Evolutionary conservation across 2,113 vertebrate genomes (phyloP).

Genomic region (Lampris megalopsis): DNA sequence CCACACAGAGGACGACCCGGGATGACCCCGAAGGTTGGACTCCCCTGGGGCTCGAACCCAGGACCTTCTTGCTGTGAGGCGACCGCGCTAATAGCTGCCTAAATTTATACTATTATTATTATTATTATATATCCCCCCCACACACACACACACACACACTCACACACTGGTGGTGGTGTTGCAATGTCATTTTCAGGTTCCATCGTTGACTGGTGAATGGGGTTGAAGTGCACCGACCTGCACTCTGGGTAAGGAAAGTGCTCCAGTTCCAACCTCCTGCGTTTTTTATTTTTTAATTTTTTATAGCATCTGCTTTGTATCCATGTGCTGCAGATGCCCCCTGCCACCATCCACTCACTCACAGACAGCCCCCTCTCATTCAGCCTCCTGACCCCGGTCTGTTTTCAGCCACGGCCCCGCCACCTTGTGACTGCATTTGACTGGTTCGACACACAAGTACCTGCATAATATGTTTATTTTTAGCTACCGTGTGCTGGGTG

Average conservation of each 20-base stretch:
- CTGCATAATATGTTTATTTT: conserved; percentile 38
- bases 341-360: background rate
- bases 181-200: conserved; percentile 23
- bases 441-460: conserved; percentile 41
- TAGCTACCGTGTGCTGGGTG: conserved; percentile 7
- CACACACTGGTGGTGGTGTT: conserved; percentile 1
- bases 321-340: conserved; percentile 27
- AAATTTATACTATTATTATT: too few relatives aligned
- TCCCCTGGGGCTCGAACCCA: too few relatives aligned
- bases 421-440: conserved; percentile 30
- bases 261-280: conserved; percentile 25
- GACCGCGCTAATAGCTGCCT: too few relatives aligned
- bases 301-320: conserved; percentile 33
- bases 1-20: too few relatives aligned
- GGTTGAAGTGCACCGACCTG: conserved; percentile 5
- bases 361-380: conserved; percentile 3
- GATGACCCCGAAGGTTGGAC: too few relatives aligned
- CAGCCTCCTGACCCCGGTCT: conserved; percentile 15
- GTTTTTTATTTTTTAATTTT: background rate
- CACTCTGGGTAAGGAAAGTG: conserved; percentile 57
- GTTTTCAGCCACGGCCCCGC: conserved; percentile 17
- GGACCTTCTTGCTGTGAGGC: too few relatives aligned
- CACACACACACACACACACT: too few relatives aligned
- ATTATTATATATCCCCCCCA: too few relatives aligned
- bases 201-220: conserved; percentile 20